Evolutionary conservation across 2,113 vertebrate genomes (phyloP).

Genomic region (Rissa tridactyla): DNA sequence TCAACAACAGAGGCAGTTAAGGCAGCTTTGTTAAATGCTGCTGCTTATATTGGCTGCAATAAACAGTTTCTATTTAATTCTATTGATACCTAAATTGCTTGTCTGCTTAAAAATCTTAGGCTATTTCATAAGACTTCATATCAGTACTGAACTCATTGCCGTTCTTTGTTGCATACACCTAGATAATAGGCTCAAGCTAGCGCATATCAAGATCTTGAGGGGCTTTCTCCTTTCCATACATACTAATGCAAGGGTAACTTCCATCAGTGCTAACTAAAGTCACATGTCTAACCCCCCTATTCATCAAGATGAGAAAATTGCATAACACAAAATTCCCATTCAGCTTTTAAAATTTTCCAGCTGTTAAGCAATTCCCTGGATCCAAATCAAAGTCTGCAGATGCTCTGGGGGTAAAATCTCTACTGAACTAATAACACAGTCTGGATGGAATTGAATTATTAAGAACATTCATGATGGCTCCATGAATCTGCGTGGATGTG

Average conservation of each 20-base stretch:
- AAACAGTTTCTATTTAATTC: not conserved
- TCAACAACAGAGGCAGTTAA: not conserved
- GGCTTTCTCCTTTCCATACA: not conserved
- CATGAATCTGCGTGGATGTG: not conserved
- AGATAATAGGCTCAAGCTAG: not conserved
- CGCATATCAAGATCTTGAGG: not conserved
- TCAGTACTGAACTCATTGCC: not conserved
- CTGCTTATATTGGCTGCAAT: not conserved
- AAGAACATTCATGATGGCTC: not conserved
- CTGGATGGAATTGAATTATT: not conserved
- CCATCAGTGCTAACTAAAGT: not conserved
- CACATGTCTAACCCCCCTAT: not conserved
- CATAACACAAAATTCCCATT: not conserved
- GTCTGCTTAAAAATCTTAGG: not conserved
- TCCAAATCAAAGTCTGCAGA: conserved; percentile 23
- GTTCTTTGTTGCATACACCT: not conserved
- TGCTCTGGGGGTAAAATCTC: conserved; percentile 13
- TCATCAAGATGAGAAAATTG: not conserved
- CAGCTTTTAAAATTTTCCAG: not conserved
- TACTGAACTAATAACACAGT: not conserved
- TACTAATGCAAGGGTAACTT: not conserved
- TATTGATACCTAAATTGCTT: not conserved
- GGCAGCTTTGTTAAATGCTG: not conserved
- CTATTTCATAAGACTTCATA: not conserved
- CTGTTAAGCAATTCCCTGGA: conserved; percentile 22